These are phyloP conservation scores for Sycobia sp. DNA, from an alignment of 1,140 invertebrate genomes.

Conservation along the genomic window DNA sequence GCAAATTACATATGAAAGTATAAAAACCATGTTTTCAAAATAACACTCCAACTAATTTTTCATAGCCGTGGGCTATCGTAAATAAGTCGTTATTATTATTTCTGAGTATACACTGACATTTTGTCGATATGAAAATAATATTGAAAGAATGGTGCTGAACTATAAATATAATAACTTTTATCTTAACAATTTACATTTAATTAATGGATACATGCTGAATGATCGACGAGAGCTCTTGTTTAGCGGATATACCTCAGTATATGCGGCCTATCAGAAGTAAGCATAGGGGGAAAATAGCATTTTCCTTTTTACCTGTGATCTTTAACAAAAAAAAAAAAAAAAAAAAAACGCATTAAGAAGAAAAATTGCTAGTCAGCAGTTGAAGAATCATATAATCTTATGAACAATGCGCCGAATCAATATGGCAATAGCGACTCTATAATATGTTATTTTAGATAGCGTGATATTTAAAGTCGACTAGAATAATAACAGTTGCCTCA, in stretches of 20 bases:
- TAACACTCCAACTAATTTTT: no score
- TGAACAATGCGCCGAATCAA: neutral
- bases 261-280: neutral
- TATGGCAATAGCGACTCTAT: slow-evolving; percentile 4
- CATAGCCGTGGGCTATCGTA: no score
- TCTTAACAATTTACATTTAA: no score
- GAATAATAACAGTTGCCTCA: neutral
- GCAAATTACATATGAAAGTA: no score
- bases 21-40: no score
- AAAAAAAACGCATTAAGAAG: neutral
- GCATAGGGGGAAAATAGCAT: neutral
- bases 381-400: neutral
- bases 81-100: no score
- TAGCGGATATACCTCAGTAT: no score
- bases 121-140: no score
- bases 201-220: no score
- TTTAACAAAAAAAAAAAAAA: slow-evolving; percentile 5
- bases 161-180: slow-evolving; percentile 1
- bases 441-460: neutral
- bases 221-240: neutral
- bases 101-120: no score
- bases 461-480: neutral
- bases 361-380: slow-evolving; percentile 25
- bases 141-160: slow-evolving; percentile 15
- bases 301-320: slow-evolving; percentile 29